phyloP scores from a whole-genome alignment of 2,797 vertebrate genomes.

The Trematocara caparti region DNA sequence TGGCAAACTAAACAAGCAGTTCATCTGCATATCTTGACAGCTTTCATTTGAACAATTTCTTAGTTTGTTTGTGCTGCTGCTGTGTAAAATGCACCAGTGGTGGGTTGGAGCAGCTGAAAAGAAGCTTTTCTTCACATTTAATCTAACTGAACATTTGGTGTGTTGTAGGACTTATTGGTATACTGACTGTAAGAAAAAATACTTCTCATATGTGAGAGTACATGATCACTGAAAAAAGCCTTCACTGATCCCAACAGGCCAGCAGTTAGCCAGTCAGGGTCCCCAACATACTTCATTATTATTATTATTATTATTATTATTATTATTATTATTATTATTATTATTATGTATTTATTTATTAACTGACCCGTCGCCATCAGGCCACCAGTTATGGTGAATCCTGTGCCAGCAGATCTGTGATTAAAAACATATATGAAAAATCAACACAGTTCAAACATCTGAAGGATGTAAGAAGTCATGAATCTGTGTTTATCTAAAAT shows the following conservation, averaged over 20 bases:
- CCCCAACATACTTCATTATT: neutral
- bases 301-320: neutral
- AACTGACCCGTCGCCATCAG: neutral
- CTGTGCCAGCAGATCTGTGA: neutral
- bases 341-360: neutral
- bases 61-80: neutral
- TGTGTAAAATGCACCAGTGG: neutral
- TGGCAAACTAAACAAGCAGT: neutral
- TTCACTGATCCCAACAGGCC: neutral
- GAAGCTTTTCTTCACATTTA: neutral
- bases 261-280: neutral
- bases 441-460: neutral
- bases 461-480: neutral
- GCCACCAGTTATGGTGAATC: neutral
- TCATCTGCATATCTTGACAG: neutral
- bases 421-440: neutral
- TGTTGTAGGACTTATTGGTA: neutral
- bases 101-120: neutral
- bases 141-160: neutral
- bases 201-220: neutral
- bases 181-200: neutral
- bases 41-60: neutral
- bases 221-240: neutral
- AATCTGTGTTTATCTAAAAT: constrained; percentile 1
- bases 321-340: neutral